These are phyloP conservation scores for Stichopus horrens DNA, from an alignment of 53 echinoderm and acorn worm genomes.

Conservation along the genomic window DNA sequence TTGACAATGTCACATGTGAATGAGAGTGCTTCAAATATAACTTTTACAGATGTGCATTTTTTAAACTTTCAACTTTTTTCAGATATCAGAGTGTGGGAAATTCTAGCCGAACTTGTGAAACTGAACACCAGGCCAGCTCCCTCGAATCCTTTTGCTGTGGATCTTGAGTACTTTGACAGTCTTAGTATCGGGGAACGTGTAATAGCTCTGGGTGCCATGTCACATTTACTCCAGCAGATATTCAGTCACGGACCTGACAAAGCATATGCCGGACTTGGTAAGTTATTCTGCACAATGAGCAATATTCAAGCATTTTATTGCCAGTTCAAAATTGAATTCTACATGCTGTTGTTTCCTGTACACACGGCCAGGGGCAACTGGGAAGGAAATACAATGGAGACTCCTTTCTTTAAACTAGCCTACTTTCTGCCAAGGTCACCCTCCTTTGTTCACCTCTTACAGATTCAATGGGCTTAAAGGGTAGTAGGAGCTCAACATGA, in stretches of 20 bases:
- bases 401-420: too few species aligned
- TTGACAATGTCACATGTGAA: background rate
- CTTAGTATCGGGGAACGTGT: conserved; percentile 63
- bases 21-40: background rate
- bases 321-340: too few species aligned
- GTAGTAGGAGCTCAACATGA: too few species aligned
- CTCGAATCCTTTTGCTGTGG: conserved; percentile 78
- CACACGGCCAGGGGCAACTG: too few species aligned
- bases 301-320: too few species aligned
- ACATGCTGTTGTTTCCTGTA: too few species aligned
- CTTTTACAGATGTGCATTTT: background rate
- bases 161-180: conserved; percentile 71
- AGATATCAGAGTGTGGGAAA: conserved; percentile 80
- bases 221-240: conserved; percentile 66
- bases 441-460: too few species aligned
- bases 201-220: conserved; percentile 79
- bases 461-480: too few species aligned
- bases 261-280: conserved; percentile 78
- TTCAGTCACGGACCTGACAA: conserved; percentile 69
- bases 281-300: background rate
- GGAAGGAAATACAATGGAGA: too few species aligned
- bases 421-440: too few species aligned
- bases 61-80: background rate
- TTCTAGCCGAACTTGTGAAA: conserved; percentile 86
- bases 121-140: conserved; percentile 77